Evolutionary conservation across 1,140 invertebrate genomes (phyloP).

Genomic region (Drosophila saltans): DNA sequence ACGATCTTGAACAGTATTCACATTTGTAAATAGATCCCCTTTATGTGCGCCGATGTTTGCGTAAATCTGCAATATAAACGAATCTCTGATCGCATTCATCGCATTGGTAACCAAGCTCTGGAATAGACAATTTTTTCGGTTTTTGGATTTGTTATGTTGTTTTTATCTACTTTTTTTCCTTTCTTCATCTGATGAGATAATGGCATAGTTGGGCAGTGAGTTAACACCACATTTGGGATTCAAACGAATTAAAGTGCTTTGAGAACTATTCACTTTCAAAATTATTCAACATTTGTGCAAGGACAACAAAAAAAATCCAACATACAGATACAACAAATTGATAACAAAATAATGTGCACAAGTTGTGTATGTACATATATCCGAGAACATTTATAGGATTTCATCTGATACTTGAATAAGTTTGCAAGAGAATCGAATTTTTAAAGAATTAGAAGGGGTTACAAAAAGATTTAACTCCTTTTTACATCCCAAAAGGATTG

Average conservation of each 20-base stretch:
- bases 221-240: constrained; percentile 13
- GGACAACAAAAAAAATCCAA: not conserved
- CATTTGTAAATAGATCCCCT: constrained; percentile 85
- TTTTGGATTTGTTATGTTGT: constrained; percentile 31
- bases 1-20: constrained; percentile 85
- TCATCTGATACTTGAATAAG: too few species aligned
- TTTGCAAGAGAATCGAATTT: too few species aligned
- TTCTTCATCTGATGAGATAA: not conserved
- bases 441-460: too few species aligned
- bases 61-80: constrained; percentile 84
- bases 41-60: constrained; percentile 86
- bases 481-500: too few species aligned
- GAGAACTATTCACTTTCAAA: not conserved
- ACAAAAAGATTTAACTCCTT: too few species aligned
- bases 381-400: too few species aligned
- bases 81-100: constrained; percentile 85
- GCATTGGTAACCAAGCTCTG: constrained; percentile 83
- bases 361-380: not conserved
- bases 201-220: constrained; percentile 25
- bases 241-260: not conserved
- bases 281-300: not conserved
- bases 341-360: not conserved
- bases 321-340: not conserved
- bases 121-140: constrained; percentile 55
- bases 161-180: not conserved